phyloP scores from a whole-genome alignment of 2,113 vertebrate species.

The Hirundichthys speculiger region DNA sequence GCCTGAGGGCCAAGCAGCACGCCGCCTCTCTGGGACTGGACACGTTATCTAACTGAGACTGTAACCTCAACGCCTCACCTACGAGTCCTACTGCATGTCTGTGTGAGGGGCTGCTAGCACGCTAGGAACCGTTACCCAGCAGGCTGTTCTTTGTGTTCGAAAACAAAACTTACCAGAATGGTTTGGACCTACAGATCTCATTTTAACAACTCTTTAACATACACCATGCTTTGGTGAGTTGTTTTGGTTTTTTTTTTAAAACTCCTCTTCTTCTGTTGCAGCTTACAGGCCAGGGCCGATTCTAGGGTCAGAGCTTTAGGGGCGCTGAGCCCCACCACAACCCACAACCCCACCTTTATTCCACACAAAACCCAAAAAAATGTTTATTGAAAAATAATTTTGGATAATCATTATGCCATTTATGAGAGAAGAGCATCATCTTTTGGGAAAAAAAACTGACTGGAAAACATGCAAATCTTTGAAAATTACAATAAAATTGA shows the following conservation, averaged over 20 bases:
- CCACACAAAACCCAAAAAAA: no score
- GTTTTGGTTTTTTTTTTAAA: no score
- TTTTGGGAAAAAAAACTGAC: no score
- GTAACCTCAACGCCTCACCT: slow-evolving; percentile 8
- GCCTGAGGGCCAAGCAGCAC: slow-evolving; percentile 96
- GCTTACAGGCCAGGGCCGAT: slow-evolving; percentile 12
- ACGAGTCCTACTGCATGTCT: slow-evolving; percentile 22
- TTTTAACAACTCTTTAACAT: slow-evolving; percentile 28
- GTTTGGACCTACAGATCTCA: slow-evolving; percentile 40
- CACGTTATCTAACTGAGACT: slow-evolving; percentile 90
- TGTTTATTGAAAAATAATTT: no score
- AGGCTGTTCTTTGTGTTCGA: slow-evolving; percentile 15
- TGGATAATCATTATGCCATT: no score
- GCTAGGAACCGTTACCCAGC: not conserved
- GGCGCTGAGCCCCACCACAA: no score
- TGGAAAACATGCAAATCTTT: no score
- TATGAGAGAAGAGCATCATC: no score
- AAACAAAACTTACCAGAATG: slow-evolving; percentile 28
- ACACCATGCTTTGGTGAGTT: not conserved
- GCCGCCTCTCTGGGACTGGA: slow-evolving; percentile 96
- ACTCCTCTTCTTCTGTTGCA: slow-evolving; percentile 21
- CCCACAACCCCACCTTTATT: no score
- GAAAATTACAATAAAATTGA: no score
- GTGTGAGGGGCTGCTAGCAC: not conserved
- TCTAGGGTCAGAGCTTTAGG: no score